Evolutionary conservation across 1,140 invertebrate genomes (phyloP).

Genomic region (Zaprionus camerounensis): DNA sequence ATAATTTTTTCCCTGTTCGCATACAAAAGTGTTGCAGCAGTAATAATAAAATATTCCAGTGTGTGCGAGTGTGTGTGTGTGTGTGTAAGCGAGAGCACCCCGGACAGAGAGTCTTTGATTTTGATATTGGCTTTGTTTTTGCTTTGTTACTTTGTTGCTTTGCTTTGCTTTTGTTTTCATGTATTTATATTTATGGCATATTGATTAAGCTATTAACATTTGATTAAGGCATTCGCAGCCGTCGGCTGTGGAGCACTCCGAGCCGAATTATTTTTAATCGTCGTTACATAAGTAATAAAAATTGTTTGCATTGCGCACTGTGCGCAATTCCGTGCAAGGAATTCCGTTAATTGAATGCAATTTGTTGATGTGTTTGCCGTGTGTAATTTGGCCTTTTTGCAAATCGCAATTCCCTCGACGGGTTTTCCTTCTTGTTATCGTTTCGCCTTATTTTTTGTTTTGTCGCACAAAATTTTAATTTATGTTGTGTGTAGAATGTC

Average conservation of each 20-base stretch:
- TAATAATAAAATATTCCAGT: conserved; percentile 36
- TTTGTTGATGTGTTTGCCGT: conserved; percentile 38
- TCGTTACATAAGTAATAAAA: conserved; percentile 48
- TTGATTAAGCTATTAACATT: conserved; percentile 83
- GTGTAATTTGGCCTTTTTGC: conserved; percentile 53
- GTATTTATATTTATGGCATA: conserved; percentile 76
- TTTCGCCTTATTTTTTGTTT: neutral
- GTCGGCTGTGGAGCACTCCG: conserved; percentile 66
- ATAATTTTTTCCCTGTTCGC: conserved; percentile 67
- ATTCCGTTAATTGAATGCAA: conserved; percentile 69
- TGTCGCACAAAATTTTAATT: conserved; percentile 63
- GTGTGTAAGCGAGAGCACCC: conserved; percentile 34
- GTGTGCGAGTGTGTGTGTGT: conserved; percentile 1
- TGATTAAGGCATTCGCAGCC: conserved; percentile 78
- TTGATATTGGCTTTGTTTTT: conserved; percentile 29
- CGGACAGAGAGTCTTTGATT: conserved; percentile 56
- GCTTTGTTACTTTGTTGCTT: conserved; percentile 36
- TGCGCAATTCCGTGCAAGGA: conserved; percentile 54
- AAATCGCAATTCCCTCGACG: conserved; percentile 34
- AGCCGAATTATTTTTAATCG: conserved; percentile 73
- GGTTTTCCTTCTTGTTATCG: conserved; percentile 27
- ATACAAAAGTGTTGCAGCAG: conserved; percentile 70
- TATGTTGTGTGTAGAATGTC: conserved; percentile 80
- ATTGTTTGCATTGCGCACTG: conserved; percentile 47
- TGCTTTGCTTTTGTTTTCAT: conserved; percentile 38